These are phyloP conservation scores for Erpornis zantholeuca DNA, from an alignment of 2,113 vertebrate species.

Conservation along the genomic window DNA sequence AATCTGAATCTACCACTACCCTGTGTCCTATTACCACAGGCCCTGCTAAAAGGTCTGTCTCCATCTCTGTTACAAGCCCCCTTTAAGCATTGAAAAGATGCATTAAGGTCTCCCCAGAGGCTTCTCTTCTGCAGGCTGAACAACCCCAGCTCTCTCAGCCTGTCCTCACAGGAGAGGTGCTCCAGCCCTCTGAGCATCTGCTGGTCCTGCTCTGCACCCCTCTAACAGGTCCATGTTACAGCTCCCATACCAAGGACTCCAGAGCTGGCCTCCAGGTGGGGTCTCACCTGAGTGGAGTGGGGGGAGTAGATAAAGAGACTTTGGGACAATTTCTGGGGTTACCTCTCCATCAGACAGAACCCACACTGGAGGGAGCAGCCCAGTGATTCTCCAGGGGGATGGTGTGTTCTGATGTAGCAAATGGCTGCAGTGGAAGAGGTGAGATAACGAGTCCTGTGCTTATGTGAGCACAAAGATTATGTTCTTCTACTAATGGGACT, in stretches of 20 bases:
- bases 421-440: background rate
- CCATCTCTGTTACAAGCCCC: no score
- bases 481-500: background rate
- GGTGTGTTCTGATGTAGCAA: background rate
- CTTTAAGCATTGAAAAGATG: background rate
- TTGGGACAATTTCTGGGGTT: background rate
- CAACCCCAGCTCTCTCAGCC: background rate
- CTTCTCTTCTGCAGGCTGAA: background rate
- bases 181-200: no score
- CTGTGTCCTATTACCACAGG: rapidly evolving
- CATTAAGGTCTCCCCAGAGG: background rate
- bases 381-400: background rate
- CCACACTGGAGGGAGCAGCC: background rate
- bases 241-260: background rate
- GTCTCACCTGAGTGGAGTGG: background rate
- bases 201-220: background rate
- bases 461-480: background rate
- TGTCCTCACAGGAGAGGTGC: background rate
- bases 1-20: background rate
- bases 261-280: background rate
- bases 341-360: background rate
- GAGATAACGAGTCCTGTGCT: background rate
- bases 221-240: background rate
- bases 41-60: background rate
- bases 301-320: background rate